phyloP scores from a whole-genome alignment of 2,888 invertebrate genomes.

The Leucophenga maculata region DNA sequence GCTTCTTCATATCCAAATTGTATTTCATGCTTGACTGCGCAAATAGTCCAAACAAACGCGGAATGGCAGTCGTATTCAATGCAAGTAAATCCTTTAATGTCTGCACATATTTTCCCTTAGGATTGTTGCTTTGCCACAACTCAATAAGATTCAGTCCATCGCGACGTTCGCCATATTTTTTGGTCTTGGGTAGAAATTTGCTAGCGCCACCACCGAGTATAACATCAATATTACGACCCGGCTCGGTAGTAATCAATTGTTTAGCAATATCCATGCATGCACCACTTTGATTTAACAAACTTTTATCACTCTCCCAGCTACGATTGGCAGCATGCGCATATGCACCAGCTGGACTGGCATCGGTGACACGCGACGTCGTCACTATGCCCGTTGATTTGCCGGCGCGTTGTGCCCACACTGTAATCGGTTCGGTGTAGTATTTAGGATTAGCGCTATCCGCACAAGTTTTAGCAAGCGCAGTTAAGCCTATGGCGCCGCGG shows the following conservation, averaged over 20 bases:
- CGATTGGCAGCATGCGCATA: conserved; percentile 78
- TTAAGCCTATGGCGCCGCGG: conserved; percentile 79
- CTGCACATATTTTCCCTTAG: conserved; percentile 75
- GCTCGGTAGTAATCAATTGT: conserved; percentile 78
- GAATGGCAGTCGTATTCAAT: background rate
- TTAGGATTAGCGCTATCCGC: conserved; percentile 74
- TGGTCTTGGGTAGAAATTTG: conserved; percentile 76
- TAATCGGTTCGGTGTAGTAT: conserved; percentile 79
- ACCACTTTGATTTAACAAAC: conserved; percentile 83
- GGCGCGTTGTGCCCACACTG: conserved; percentile 78
- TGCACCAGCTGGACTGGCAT: conserved; percentile 82
- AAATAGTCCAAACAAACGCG: conserved; percentile 74
- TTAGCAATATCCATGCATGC: conserved; percentile 82
- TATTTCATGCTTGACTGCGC: conserved; percentile 74
- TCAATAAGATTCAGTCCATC: conserved; percentile 79
- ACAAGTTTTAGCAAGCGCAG: conserved; percentile 80
- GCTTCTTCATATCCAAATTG: conserved; percentile 70
- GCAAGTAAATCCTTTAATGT: conserved; percentile 74
- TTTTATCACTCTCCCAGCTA: conserved; percentile 82
- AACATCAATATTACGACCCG: conserved; percentile 81
- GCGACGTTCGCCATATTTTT: conserved; percentile 73
- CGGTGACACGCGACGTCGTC: conserved; percentile 85
- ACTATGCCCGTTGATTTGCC: conserved; percentile 79
- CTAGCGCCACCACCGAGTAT: conserved; percentile 84
- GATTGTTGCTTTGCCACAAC: conserved; percentile 76